Base-by-base conservation (phyloP, 2,888 invertebrate species). In the Pheosia tremula region DNA sequence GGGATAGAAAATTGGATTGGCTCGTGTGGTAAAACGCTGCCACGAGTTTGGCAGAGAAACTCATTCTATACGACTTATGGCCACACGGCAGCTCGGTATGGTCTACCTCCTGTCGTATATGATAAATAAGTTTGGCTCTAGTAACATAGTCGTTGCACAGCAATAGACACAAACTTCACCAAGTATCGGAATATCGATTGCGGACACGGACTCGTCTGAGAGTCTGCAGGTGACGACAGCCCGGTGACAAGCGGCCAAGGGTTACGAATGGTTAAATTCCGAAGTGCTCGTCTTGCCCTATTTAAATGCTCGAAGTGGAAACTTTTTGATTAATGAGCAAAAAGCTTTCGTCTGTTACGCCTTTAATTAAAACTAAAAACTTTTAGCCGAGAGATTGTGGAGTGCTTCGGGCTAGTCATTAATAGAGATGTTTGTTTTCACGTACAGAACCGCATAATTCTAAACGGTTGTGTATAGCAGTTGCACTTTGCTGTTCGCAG, bases 1-100 rank as follows among this genome's bases (percentile, higher is more conserved):
- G 75, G 75, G 74, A 84, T 75, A 82, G 83, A 82, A 88, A 89
- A 91, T 91, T 87, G 85, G 83, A 90, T 89, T 88, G 86, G 74
- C 72, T 85, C 77, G 81, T 82, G 83, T 82, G 68, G 72, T 73
- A 77, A 83, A 85, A 84, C 80, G 85, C 78, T 72, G 79, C 74
- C 77, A 69, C 69, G 70, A 83, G 78, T 80, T 82, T 71, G 77
- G 72, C 77, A 77, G 77, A 76, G 81, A 86, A 86, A 84, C 85
- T 86, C 83, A 79, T 83, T 83, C 75, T 72, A 68, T 63, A 61
- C 71, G 74, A 74, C 66, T 70, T 78, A 75, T 79, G 68, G 76
- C 71, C n/a, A 65, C 7, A 10, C 36, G 9, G 36, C 36, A 37
- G 0, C 24, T 50, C 24, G 13, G 13, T 24, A 13, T 13, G 13